Percentiles rank a stretch among this genome's conserved stretches.
phyloP scores from a whole-genome alignment of 2,113 vertebrate species.

The Gracilinanus agilis region DNA sequence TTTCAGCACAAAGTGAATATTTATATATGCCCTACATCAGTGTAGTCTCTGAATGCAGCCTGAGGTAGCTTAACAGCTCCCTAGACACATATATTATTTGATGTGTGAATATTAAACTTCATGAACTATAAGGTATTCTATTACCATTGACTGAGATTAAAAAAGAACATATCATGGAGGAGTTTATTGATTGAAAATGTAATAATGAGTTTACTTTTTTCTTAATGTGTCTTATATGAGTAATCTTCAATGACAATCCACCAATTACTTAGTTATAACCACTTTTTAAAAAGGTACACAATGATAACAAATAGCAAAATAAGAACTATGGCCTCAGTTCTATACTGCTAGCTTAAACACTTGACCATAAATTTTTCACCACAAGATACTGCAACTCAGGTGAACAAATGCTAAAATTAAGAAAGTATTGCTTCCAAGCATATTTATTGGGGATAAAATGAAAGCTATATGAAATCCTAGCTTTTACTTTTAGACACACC shows the following conservation, averaged over 20 bases:
- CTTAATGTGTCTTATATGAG: neutral
- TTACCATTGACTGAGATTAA: constrained; percentile 54
- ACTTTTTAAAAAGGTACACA: constrained; percentile 55
- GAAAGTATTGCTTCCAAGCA: neutral
- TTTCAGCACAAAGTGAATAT: constrained; percentile 14
- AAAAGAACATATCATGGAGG: constrained; percentile 33
- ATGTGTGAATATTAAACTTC: constrained; percentile 48
- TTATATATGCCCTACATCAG: neutral
- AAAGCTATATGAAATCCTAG: neutral
- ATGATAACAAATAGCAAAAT: constrained; percentile 24
- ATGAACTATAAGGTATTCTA: constrained; percentile 25
- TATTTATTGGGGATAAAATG: constrained; percentile 16
- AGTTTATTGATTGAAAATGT: constrained; percentile 47
- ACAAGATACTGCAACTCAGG: constrained; percentile 25
- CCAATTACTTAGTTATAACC: constrained; percentile 25
- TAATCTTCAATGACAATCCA: constrained; percentile 44
- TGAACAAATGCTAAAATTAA: neutral
- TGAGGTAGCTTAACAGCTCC: neutral
- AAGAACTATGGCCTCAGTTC: constrained; percentile 38
- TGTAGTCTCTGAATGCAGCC: constrained; percentile 27
- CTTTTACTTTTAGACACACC: constrained; percentile 40
- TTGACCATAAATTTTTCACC: constrained; percentile 43
- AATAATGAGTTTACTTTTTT: constrained; percentile 16
- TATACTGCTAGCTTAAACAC: constrained; percentile 9
- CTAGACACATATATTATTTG: constrained; percentile 4